Evolutionary conservation across 1,140 invertebrate genomes (phyloP), one percentile per base, ranked within the genome.

Genomic region (Neodiprion pinetum): DNA sequence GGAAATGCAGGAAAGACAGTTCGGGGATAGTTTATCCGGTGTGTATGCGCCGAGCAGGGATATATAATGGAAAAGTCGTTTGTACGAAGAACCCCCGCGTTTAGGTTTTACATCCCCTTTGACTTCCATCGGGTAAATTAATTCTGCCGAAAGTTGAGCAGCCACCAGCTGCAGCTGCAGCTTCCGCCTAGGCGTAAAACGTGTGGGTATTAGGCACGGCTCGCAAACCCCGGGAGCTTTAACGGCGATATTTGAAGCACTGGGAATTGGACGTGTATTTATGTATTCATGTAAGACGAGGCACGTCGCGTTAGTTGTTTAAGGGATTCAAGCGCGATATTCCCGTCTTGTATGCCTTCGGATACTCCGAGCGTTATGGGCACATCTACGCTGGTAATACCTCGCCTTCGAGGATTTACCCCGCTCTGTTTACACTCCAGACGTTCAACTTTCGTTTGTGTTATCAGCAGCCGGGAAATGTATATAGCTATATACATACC

Each of bases 1-100:
- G 53, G n/a, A 61, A 61, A 61, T 61, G 53, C n/a, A 61, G 53
- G 9, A 61, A 61, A 61, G 53, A 61, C 53, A 61, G 53, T 61
- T 9, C n/a, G 53, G n/a, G 53, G 53, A 61, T 61, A 61, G 53
- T 61, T 61, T 61, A 61, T 61, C 53, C 53, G 53, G 53, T 61
- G 50, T 53, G 9, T 9, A 17, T 61, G 28, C 28, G 53, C 53
- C 53, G 4, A 61, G 53, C 28, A 40, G 28, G 28, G 28, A 5
- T 40, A 0, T 40, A 40, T 5, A 17, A 61, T 7, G 53, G 53
- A 61, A 61, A 61, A 61, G 11, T 61, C 53, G 53, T 61, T 61
- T 61, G 53, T 61, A 61, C n/a, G 53, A 61, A 61, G 11, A 61
- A 61, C 11, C 53, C 53, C n/a, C 53, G 53, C 28, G 28, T 40